Conservation (phyloP, 2,797 vertebrate genomes). For the Sternotherus odoratus region DNA sequence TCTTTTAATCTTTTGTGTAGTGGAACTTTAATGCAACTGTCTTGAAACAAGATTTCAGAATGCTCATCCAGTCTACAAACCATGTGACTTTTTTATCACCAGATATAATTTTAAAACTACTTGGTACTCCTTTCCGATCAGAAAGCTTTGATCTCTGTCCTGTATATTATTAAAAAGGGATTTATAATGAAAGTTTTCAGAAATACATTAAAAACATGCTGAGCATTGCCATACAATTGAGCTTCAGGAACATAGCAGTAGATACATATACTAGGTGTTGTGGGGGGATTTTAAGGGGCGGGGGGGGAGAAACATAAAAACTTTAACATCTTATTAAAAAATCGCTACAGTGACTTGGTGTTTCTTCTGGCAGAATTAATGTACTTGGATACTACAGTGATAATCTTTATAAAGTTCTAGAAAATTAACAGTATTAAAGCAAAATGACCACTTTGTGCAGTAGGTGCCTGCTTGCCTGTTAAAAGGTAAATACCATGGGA, state of each 20-base stretch:
- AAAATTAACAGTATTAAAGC: not conserved
- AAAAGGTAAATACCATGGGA: not conserved
- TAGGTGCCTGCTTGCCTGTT: not conserved
- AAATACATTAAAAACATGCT: not conserved
- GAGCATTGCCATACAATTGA: not conserved
- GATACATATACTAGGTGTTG: not conserved
- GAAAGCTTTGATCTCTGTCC: not conserved
- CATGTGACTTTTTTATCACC: not conserved
- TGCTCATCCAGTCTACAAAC: not conserved
- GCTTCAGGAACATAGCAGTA: not conserved
- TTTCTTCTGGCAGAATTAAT: not conserved
- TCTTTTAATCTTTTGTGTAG: not conserved
- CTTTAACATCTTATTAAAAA: not conserved
- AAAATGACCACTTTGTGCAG: not conserved
- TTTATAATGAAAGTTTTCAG: not conserved
- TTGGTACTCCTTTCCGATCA: not conserved
- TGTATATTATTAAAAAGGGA: not conserved
- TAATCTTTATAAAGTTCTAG: not conserved
- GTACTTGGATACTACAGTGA: not conserved
- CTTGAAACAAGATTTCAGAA: not conserved
- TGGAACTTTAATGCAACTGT: not conserved
- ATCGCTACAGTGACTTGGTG: not conserved
- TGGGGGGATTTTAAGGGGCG: too few species aligned
- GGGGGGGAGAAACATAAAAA: not conserved
- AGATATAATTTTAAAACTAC: not conserved